Conservation (phyloP, 2,888 invertebrate species). For the Bellardia bayeri region DNA sequence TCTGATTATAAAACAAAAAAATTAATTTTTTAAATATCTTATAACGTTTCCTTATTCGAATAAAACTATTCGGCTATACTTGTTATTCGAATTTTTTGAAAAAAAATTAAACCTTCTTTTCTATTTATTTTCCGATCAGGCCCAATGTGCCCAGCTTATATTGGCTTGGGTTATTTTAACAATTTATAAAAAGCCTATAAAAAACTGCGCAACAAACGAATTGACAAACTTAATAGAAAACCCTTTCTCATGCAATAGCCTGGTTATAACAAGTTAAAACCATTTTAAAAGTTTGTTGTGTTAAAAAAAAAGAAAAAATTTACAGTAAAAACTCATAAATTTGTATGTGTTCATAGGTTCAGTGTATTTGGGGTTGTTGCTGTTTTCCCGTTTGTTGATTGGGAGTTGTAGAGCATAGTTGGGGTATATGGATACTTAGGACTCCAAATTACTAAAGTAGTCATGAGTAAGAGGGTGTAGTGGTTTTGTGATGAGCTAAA, state of each 20-base stretch:
- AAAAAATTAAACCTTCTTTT: too few species aligned
- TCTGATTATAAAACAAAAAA: too few species aligned
- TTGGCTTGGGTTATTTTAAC: too few species aligned
- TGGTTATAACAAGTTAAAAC: slow-evolving; percentile 37
- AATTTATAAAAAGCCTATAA: too few species aligned
- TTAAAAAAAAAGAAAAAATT: slow-evolving; percentile 27
- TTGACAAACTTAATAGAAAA: background rate
- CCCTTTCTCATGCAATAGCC: background rate
- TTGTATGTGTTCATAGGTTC: slow-evolving; percentile 17
- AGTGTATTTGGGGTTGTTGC: slow-evolving; percentile 40
- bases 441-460: background rate
- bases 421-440: slow-evolving; percentile 8
- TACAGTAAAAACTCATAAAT: slow-evolving; percentile 8
- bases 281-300: slow-evolving; percentile 49
- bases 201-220: background rate
- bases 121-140: too few species aligned
- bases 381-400: slow-evolving; percentile 13
- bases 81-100: too few species aligned
- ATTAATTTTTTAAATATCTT: too few species aligned
- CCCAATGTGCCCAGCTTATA: too few species aligned
- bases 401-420: background rate
- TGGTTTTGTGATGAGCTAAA: slow-evolving; percentile 80
- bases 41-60: too few species aligned
- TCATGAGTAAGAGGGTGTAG: background rate
- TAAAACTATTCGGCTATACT: too few species aligned